Base-by-base conservation (phyloP, 2,888 invertebrate genomes). In the Drosophila kanekoi region DNA sequence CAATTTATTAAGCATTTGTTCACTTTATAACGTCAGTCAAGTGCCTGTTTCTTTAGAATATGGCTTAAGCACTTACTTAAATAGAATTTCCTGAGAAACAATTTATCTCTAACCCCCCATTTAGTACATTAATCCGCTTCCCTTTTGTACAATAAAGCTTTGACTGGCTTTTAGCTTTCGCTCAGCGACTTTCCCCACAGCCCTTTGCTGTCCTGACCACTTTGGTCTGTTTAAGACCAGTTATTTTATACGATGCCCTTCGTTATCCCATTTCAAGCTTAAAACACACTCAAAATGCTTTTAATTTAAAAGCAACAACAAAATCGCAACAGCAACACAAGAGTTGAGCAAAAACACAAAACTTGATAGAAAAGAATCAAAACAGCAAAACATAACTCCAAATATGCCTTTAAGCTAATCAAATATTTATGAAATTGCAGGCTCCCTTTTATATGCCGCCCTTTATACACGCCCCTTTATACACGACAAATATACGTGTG, bases 341-440 rank as follows among this genome's bases (percentile, higher is more conserved):
- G 9, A 38, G 11, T 33, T 66, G 18, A 41, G 23, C 33, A 51
- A 28, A 2, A 28, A n/a, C 33, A 13, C 10, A 18, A 8, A 57
- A 54, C 44, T 63, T 69, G 51, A 63, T 62, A 52, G 43, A 70
- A 48, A 18, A 37, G 49, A 47, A 54, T 41, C 35, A 45, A 18
- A 59, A 33, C 18, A 47, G 14, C 16, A 37, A 41, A 41, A 20
- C 35, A 45, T n/a, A 58, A 18, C 33, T 51, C 16, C 23, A 47
- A 54, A 58, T 63, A 54, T 65, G 68, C 68, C 77, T 74, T 81
- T 63, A 77, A 79, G 85, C 77, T 72, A 69, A 79, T 82, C 54
- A 82, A 82, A 85, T 82, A 82, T 82, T 82, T 79, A 82, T 82
- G 77, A 82, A 77, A 75, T 77, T 69, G 60, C 65, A 68, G 16